Conservation (phyloP, 2,888 invertebrate genomes). For the Drosophila trichaetosa region DNA sequence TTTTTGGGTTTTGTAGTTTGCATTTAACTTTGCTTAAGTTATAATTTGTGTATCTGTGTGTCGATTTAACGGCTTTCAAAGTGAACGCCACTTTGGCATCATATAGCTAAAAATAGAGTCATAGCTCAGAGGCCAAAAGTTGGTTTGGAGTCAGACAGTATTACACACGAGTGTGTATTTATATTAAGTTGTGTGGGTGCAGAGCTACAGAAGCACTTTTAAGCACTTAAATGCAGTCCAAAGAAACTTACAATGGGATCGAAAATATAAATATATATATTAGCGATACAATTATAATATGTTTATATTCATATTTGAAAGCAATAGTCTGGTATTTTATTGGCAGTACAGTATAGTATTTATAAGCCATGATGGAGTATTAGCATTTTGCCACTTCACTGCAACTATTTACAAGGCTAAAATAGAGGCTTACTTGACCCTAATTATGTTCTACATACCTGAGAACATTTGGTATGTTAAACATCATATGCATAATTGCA, state of each 20-base stretch:
- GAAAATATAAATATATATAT: neutral
- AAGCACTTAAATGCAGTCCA: conserved; percentile 19
- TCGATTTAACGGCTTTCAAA: conserved; percentile 68
- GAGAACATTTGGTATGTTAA: neutral
- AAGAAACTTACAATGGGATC: neutral
- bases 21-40: conserved; percentile 66
- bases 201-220: neutral
- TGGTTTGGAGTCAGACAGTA: conserved; percentile 9
- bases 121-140: conserved; percentile 61
- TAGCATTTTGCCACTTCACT: fast-evolving
- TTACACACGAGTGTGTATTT: conserved; percentile 15
- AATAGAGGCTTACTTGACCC: neutral
- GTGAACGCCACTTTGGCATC: conserved; percentile 71
- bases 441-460: neutral
- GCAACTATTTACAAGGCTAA: neutral
- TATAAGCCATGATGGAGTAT: neutral
- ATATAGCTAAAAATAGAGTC: conserved; percentile 73
- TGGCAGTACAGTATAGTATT: neutral
- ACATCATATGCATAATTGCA: neutral
- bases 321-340: neutral
- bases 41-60: conserved; percentile 75
- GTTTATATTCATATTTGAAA: neutral
- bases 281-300: neutral
- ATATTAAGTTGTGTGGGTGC: conserved; percentile 31
- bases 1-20: conserved; percentile 53